Conservation (phyloP, 2,888 invertebrate genomes). For the Papilio protenor region DNA sequence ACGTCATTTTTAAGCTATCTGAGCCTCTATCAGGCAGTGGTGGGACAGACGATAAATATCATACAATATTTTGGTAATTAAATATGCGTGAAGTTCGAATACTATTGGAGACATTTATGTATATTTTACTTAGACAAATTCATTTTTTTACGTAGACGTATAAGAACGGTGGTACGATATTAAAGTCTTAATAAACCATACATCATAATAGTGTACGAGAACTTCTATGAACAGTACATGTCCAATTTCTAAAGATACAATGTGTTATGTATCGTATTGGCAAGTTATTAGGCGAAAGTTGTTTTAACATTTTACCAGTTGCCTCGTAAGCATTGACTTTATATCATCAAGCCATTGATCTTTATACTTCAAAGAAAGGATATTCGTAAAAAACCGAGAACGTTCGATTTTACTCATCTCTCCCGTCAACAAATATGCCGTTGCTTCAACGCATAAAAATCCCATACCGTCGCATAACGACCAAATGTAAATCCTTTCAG, state of each 20-base stretch:
- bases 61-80: not conserved
- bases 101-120: not conserved
- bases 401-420: conserved; percentile 77
- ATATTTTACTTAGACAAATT: not conserved
- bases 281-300: not conserved
- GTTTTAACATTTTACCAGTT: conserved; percentile 66
- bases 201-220: no score
- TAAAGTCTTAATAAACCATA: not conserved
- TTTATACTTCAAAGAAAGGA: conserved; percentile 80
- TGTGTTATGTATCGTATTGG: not conserved
- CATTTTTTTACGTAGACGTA: not conserved
- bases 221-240: not conserved
- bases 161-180: not conserved
- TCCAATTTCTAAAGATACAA: not conserved
- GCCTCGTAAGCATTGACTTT: conserved; percentile 73
- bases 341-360: conserved; percentile 84
- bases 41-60: not conserved
- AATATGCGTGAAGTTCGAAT: not conserved
- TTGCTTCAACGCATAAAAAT: conserved; percentile 83
- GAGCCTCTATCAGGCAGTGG: no score
- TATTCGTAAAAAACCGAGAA: conserved; percentile 73
- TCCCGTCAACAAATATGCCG: conserved; percentile 83
- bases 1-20: no score
- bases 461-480: conserved; percentile 86
- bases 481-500: conserved; percentile 85